Evolutionary conservation across 2,113 vertebrate genomes (phyloP).

Genomic region (Colossoma macropomum): DNA sequence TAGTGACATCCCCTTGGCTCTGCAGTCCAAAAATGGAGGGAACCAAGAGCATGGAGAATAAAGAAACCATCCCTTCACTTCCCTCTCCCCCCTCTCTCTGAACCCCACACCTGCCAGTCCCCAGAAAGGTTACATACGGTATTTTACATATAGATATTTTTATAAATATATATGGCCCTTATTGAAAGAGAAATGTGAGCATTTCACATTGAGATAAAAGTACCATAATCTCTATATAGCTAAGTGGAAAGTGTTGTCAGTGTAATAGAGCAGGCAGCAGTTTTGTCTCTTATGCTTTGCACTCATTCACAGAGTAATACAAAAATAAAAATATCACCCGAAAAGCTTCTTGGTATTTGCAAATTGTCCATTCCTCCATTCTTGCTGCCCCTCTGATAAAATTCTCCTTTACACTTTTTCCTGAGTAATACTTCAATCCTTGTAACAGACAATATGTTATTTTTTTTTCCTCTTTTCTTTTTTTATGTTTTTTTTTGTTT

Average conservation of each 20-base stretch:
- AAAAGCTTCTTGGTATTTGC: slow-evolving; percentile 69
- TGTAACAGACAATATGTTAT: slow-evolving; percentile 85
- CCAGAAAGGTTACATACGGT: slow-evolving; percentile 76
- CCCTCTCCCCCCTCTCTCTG: neutral
- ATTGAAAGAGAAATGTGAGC: slow-evolving; percentile 75
- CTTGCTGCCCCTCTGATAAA: slow-evolving; percentile 80
- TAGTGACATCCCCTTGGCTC: slow-evolving; percentile 38
- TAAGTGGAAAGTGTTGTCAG: slow-evolving; percentile 84
- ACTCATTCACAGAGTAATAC: slow-evolving; percentile 83
- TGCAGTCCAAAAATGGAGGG: slow-evolving; percentile 5
- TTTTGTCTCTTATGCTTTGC: slow-evolving; percentile 75
- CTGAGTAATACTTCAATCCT: slow-evolving; percentile 97
- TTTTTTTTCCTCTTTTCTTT: slow-evolving; percentile 45
- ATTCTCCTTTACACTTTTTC: slow-evolving; percentile 87
- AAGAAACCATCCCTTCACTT: slow-evolving; percentile 35
- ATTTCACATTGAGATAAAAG: slow-evolving; percentile 80
- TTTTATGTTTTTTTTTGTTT: slow-evolving; percentile 45
- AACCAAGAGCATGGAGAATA: neutral
- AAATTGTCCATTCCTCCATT: slow-evolving; percentile 79
- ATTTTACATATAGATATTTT: slow-evolving; percentile 75
- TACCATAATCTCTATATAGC: slow-evolving; percentile 84
- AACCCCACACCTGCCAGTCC: slow-evolving; percentile 64
- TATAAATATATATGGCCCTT: slow-evolving; percentile 82
- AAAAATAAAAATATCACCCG: slow-evolving; percentile 63
- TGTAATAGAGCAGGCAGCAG: slow-evolving; percentile 84